Percentiles rank a stretch among this genome's conserved stretches.
phyloP scores from a whole-genome alignment of 2,113 vertebrate species.

The Procavia capensis region DNA sequence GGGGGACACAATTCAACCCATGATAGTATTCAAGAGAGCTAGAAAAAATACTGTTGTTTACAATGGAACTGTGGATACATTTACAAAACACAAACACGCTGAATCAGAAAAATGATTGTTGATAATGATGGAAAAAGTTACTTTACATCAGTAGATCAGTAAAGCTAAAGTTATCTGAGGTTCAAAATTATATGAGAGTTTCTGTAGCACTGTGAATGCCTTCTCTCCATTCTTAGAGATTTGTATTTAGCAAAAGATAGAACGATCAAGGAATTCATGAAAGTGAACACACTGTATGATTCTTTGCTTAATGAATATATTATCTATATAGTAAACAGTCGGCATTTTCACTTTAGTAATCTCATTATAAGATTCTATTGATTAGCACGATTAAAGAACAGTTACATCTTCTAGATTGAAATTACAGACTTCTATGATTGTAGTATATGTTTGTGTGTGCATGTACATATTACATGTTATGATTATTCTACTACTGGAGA shows the following conservation, averaged over 20 bases:
- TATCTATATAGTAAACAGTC: not conserved
- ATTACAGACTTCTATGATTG: not conserved
- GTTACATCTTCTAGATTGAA: conserved; percentile 4
- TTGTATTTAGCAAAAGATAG: not conserved
- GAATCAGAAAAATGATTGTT: not conserved
- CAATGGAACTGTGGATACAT: not conserved
- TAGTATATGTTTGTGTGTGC: not conserved
- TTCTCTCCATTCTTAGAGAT: not conserved
- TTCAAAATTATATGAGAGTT: not conserved
- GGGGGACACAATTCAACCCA: too few species aligned
- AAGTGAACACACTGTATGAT: not conserved
- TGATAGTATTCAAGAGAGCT: not conserved
- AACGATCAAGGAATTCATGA: not conserved
- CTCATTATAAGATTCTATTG: not conserved
- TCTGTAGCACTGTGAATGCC: not conserved
- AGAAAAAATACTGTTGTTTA: not conserved
- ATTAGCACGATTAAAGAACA: not conserved
- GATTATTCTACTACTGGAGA: not conserved
- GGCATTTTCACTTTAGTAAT: not conserved
- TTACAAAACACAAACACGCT: not conserved
- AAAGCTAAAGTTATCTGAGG: not conserved
- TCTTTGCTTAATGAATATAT: conserved; percentile 13
- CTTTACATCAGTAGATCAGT: not conserved
- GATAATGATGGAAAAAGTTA: not conserved
- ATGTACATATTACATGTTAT: not conserved